phyloP scores from a whole-genome alignment of 2,113 vertebrate species.

The Myiagra hebetior region DNA sequence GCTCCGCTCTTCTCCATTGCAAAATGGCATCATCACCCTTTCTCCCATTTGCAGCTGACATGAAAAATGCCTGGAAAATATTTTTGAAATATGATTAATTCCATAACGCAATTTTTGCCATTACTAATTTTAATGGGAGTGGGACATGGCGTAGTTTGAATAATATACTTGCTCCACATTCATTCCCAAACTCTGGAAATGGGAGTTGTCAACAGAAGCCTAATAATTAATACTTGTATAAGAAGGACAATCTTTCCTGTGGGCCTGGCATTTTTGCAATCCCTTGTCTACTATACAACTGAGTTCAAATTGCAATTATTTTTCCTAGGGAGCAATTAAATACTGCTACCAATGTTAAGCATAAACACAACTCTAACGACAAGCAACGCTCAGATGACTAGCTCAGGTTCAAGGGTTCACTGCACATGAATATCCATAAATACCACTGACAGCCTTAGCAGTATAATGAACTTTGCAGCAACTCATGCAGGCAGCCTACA shows the following conservation, averaged over 20 bases:
- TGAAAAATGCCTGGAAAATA: slow-evolving; percentile 46
- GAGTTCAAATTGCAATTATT: slow-evolving; percentile 56
- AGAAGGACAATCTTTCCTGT: background rate
- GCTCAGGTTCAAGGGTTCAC: slow-evolving; percentile 79
- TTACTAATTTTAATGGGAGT: background rate
- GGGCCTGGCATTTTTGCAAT: background rate
- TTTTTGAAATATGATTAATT: slow-evolving; percentile 8
- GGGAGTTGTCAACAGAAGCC: background rate
- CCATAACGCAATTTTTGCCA: background rate
- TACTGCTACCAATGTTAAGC: slow-evolving; percentile 59
- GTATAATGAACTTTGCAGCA: slow-evolving; percentile 72
- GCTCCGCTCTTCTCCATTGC: background rate
- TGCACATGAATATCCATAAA: slow-evolving; percentile 75
- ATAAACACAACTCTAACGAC: slow-evolving; percentile 66
- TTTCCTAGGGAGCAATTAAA: slow-evolving; percentile 69
- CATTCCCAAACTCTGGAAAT: background rate
- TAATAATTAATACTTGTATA: background rate
- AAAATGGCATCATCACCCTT: slow-evolving; percentile 1
- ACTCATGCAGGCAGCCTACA: slow-evolving; percentile 66
- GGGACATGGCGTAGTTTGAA: fast-evolving
- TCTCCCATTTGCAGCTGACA: slow-evolving; percentile 16
- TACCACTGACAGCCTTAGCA: slow-evolving; percentile 65
- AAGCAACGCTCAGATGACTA: slow-evolving; percentile 68
- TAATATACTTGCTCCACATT: background rate
- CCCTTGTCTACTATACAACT: background rate